phyloP scores from a whole-genome alignment of 2,113 vertebrate genomes.

The Rhipidura dahli region DNA sequence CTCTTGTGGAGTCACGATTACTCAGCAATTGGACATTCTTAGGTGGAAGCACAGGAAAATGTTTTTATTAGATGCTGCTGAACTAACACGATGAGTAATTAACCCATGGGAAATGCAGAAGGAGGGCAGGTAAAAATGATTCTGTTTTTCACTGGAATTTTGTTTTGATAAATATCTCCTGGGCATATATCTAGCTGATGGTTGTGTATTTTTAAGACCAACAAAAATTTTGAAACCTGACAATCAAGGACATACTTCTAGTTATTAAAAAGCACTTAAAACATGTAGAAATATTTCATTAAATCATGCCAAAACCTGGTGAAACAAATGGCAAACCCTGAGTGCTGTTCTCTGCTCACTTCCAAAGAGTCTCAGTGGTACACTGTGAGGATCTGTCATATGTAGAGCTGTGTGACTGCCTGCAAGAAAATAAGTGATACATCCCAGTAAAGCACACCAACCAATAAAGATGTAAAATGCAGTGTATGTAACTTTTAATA shows the following conservation, averaged over 20 bases:
- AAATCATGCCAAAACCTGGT: background rate
- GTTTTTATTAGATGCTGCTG: background rate
- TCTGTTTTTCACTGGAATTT: background rate
- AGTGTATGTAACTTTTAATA: background rate
- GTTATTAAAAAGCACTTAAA: background rate
- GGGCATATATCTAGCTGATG: background rate
- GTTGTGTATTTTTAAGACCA: background rate
- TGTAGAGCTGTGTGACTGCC: background rate
- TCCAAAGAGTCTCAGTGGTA: background rate
- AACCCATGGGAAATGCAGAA: background rate
- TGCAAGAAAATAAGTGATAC: background rate
- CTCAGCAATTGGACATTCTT: background rate
- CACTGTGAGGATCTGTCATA: background rate
- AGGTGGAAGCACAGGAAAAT: background rate
- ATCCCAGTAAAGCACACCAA: background rate
- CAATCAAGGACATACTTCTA: background rate
- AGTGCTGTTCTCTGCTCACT: background rate
- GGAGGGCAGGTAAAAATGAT: background rate
- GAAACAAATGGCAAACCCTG: background rate
- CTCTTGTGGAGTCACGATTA: background rate
- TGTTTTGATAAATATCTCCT: background rate
- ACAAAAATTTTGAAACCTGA: background rate
- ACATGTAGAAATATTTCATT: background rate
- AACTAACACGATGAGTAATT: background rate
- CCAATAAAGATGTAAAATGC: background rate